These are phyloP conservation scores for Drosophila anceps DNA, from an alignment of 2,888 invertebrate genomes.

Conservation along the genomic window DNA sequence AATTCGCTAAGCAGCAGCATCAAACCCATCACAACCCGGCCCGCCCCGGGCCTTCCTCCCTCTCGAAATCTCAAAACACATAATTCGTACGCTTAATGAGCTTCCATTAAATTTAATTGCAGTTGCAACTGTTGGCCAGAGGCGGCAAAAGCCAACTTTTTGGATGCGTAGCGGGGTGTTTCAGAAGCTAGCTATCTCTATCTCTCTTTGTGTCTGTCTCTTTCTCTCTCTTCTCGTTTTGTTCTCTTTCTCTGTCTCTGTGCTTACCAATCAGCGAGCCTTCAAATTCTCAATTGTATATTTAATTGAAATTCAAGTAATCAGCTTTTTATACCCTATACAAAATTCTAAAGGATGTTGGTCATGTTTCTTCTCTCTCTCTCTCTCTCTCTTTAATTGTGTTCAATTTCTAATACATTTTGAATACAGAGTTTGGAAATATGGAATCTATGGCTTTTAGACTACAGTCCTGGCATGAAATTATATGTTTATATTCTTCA, in stretches of 20 bases:
- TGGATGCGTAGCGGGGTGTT: background rate
- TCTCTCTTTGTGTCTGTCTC: background rate
- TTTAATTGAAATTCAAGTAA: slow-evolving; percentile 56
- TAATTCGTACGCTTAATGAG: slow-evolving; percentile 73
- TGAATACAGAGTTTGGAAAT: too few relatives aligned
- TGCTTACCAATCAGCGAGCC: slow-evolving; percentile 35
- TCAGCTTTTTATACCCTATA: slow-evolving; percentile 24
- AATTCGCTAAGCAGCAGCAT: slow-evolving; percentile 47
- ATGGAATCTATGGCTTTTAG: too few relatives aligned
- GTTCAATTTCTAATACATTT: too few relatives aligned
- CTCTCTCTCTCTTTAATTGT: background rate
- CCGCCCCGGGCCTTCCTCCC: background rate
- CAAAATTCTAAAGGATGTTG: background rate
- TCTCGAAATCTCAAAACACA: slow-evolving; percentile 10
- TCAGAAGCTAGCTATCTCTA: background rate
- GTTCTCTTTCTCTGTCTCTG: background rate
- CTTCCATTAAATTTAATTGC: slow-evolving; percentile 81
- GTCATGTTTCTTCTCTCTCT: background rate
- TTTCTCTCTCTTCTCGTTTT: background rate
- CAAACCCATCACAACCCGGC: background rate
- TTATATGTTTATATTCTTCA: too few relatives aligned
- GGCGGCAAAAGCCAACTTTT: slow-evolving; percentile 17
- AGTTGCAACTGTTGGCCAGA: slow-evolving; percentile 61
- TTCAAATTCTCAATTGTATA: slow-evolving; percentile 21
- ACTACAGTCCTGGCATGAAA: too few relatives aligned